Evolutionary conservation across 92 coral and sea anemone species (phyloP).

Genomic region (Micromussa lordhowensis): DNA sequence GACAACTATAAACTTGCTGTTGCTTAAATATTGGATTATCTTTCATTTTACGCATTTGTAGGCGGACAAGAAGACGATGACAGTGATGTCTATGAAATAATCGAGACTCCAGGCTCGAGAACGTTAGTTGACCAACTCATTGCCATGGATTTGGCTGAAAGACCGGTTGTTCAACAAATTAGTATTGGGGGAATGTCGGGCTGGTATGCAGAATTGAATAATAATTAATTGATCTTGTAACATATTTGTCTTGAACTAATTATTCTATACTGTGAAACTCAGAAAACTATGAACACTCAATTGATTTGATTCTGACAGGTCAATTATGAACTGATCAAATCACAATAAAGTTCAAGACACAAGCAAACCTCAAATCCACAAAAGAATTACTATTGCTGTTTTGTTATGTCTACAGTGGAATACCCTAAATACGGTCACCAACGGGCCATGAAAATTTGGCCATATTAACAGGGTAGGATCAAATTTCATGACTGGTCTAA

Average conservation of each 20-base stretch:
- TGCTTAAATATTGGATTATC: not conserved
- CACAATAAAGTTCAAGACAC: no score
- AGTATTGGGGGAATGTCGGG: slow-evolving; percentile 96
- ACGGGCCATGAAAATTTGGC: no score
- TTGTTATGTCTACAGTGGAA: no score
- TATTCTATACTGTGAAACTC: not conserved
- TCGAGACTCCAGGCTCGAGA: slow-evolving; percentile 80
- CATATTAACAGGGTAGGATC: no score
- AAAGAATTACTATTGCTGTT: no score
- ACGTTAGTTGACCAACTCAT: slow-evolving; percentile 71
- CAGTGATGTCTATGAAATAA: slow-evolving; percentile 78
- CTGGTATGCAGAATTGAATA: slow-evolving; percentile 62
- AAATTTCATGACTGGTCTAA: no score
- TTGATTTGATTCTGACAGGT: no score
- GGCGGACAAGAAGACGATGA: slow-evolving; percentile 41
- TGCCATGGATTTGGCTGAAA: slow-evolving; percentile 85
- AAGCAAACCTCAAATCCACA: no score
- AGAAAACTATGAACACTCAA: not conserved
- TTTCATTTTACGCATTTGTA: not conserved
- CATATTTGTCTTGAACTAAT: not conserved
- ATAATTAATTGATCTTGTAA: not conserved
- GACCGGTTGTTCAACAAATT: slow-evolving; percentile 89
- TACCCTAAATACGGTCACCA: no score
- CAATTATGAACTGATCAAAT: no score
- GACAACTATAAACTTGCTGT: no score